Conservation (phyloP, 2,797 vertebrate species). For the Sciaenops ocellatus region DNA sequence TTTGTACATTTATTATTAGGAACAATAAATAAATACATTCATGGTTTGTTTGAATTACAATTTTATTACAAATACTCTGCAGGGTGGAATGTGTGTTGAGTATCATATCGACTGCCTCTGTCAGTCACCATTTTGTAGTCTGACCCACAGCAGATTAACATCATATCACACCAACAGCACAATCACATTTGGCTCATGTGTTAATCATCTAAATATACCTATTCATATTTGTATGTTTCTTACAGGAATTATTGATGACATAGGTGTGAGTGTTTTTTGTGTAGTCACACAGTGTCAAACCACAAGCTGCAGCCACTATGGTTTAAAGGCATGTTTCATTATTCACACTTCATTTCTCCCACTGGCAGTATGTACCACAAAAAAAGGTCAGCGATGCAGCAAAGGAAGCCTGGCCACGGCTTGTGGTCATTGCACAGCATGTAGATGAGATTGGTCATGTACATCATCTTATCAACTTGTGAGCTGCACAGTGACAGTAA, state of each 20-base stretch:
- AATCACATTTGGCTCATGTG: not conserved
- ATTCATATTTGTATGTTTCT: not conserved
- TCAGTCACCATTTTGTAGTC: too few relatives aligned
- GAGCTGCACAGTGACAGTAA: not conserved
- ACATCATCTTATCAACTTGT: not conserved
- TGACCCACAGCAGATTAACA: too few relatives aligned
- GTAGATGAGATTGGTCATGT: not conserved
- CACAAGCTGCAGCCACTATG: constrained; percentile 6
- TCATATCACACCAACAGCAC: too few relatives aligned
- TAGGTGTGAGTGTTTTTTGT: not conserved
- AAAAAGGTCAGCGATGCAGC: constrained; percentile 13
- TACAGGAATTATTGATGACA: not conserved
- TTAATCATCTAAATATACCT: not conserved
- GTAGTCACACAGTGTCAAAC: not conserved
- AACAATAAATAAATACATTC: too few relatives aligned
- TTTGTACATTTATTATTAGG: too few relatives aligned
- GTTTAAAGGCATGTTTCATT: not conserved
- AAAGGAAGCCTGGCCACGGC: not conserved
- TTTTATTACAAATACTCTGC: too few relatives aligned
- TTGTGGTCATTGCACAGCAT: not conserved
- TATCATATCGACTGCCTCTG: too few relatives aligned
- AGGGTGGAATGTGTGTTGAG: too few relatives aligned
- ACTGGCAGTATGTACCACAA: not conserved
- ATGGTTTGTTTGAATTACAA: too few relatives aligned
- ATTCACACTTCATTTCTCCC: not conserved